phyloP scores from a whole-genome alignment of 1,140 invertebrate species.

The Bombus polaris region DNA sequence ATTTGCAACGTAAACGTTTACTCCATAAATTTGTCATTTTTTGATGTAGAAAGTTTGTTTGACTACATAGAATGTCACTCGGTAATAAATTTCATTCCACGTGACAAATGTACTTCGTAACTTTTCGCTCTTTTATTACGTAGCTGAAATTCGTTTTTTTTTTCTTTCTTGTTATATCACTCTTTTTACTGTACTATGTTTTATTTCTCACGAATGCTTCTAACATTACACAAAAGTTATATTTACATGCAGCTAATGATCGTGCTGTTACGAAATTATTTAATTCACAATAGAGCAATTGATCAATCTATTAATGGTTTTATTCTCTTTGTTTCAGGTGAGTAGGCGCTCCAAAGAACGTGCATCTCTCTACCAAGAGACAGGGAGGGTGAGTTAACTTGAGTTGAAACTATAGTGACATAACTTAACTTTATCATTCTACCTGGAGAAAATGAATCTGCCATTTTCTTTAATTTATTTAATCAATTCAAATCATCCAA shows the following conservation, averaged over 20 bases:
- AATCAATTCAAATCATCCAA: no score
- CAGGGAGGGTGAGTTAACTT: slow-evolving; percentile 75
- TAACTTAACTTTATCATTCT: slow-evolving; percentile 3
- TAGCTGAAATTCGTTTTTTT: background rate
- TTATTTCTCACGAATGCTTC: background rate
- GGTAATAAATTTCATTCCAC: background rate
- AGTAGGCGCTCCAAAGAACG: slow-evolving; percentile 77
- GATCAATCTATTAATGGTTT: slow-evolving; percentile 17
- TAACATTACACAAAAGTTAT: background rate
- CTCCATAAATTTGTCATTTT: background rate
- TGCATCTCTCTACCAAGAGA: slow-evolving; percentile 69
- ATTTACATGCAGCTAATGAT: background rate
- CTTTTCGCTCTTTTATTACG: background rate
- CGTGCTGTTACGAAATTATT: background rate
- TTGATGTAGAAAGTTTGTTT: background rate
- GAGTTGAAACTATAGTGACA: slow-evolving; percentile 49
- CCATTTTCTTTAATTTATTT: background rate
- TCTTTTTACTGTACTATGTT: background rate
- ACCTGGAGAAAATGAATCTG: background rate
- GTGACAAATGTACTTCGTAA: background rate
- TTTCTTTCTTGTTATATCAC: background rate
- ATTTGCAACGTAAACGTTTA: background rate
- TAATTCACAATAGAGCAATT: background rate
- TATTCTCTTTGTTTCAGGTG: slow-evolving; percentile 74
- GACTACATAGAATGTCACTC: background rate